Evolutionary conservation across 2,888 invertebrate genomes (phyloP).

Genomic region (Ephialtes manifestator): DNA sequence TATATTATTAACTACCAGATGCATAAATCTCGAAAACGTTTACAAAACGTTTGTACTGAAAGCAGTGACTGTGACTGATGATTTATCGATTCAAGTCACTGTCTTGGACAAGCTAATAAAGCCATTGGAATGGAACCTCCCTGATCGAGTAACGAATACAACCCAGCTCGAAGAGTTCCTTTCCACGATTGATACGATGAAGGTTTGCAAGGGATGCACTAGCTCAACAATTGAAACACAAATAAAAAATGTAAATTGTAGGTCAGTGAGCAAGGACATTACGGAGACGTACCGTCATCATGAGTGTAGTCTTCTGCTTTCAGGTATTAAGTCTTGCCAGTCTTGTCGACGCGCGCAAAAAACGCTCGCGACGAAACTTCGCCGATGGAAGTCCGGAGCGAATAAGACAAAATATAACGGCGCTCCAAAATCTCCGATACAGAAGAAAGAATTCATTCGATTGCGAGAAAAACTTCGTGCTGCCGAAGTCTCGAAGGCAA

Average conservation of each 20-base stretch:
- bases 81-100: constrained; percentile 38
- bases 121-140: neutral
- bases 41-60: constrained; percentile 13
- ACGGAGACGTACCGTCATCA: constrained; percentile 46
- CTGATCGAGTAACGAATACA: neutral
- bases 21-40: neutral
- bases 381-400: constrained; percentile 1
- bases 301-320: constrained; percentile 33
- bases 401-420: neutral
- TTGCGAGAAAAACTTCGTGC: constrained; percentile 18
- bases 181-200: constrained; percentile 1
- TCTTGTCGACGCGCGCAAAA: constrained; percentile 15
- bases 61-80: constrained; percentile 35
- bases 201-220: constrained; percentile 41
- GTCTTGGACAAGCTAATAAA: constrained; percentile 9
- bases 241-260: neutral
- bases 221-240: neutral
- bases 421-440: constrained; percentile 17
- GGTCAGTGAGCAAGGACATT: constrained; percentile 21
- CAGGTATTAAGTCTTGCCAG: neutral
- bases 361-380: constrained; percentile 17
- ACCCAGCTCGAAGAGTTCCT: constrained; percentile 6
- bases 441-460: neutral
- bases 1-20: neutral
- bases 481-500: neutral